Evolutionary conservation across 2,797 vertebrate genomes (phyloP), one percentile per base, ranked within the genome.

Genomic region (Sebastes iracundus): DNA sequence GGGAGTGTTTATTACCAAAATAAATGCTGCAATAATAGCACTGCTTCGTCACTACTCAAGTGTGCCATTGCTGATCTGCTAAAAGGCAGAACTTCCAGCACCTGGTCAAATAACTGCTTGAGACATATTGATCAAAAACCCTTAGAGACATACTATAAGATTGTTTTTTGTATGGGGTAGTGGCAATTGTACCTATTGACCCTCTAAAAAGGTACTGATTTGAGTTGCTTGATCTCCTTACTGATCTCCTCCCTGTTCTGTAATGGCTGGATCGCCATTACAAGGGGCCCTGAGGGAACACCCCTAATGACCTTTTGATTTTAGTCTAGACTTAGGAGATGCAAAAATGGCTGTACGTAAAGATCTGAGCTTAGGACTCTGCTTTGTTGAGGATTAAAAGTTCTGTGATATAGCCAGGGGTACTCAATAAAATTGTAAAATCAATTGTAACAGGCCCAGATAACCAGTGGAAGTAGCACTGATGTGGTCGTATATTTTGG

Each of bases 281-380:
- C n/a, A 66, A 63, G 53, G 11, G 20, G 35, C 65, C 82, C 56
- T 75, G 65, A 66, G 80, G 82, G 69, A 83, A 74, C 72, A 63
- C n/a, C 38, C 38, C 30, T 55, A 81, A 87, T 77, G 79, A 89
- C 65, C 74, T 79, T 81, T 83, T 84, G 77, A 86, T 86, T 88
- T 80, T 35, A 72, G 72, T 80, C 49, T 58, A 67, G 63, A 85
- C 71, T 70, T 71, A 61, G 42, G 66, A 70, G 35, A 79, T 67
- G 64, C 35, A 78, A 67, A 86, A 84, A 69, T 59, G 69, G 35
- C 72, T 68, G 12, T 23, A 62, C 0, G 12, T 66, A 69, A 81
- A 83, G 46, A 81, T 80, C 76, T 65, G 61, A 72, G 79, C 33
- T 77, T 28, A 62, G 49, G 16, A 49, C 30, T 67, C 16, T 71